Conservation (phyloP, 2,113 vertebrate genomes). For the Engraulis encrasicolus region DNA sequence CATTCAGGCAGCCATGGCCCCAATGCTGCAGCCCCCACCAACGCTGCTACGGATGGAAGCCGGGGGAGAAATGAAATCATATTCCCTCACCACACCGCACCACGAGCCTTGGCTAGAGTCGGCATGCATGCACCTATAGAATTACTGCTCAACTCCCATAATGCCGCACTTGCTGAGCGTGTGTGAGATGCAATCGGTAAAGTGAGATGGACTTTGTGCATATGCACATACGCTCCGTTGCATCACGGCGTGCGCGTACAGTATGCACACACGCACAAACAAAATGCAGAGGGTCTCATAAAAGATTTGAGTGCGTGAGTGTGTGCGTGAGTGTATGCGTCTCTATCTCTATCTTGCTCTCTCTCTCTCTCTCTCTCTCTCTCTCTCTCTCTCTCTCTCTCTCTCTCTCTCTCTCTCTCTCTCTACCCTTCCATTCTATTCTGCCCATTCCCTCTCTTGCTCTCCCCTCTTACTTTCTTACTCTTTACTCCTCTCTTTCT, state of each 20-base stretch:
- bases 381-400: neutral
- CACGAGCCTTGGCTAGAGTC: no score
- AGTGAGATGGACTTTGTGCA: no score
- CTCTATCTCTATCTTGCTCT: neutral
- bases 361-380: neutral
- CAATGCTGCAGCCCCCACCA: no score
- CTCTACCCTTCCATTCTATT: no score
- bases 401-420: neutral
- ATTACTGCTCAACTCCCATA: constrained; percentile 45
- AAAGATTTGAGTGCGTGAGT: neutral
- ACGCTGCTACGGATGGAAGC: no score
- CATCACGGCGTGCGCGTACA: no score
- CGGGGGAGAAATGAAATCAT: constrained; percentile 41
- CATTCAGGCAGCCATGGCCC: constrained; percentile 16
- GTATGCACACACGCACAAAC: no score
- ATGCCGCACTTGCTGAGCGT: neutral
- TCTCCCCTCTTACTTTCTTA: neutral
- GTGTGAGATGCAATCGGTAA: no score
- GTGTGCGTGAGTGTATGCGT: neutral
- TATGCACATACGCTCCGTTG: no score
- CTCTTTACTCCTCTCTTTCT: constrained; percentile 8
- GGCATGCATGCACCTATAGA: constrained; percentile 41
- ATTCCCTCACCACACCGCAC: no score
- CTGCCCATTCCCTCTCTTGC: neutral
- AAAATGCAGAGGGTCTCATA: no score